A percentile compares a stretch with the other conserved stretches of the same genome.
Evolutionary conservation across 64 coral and sea anemone genomes (phyloP).

Genomic region (Stylophora pistillata): DNA sequence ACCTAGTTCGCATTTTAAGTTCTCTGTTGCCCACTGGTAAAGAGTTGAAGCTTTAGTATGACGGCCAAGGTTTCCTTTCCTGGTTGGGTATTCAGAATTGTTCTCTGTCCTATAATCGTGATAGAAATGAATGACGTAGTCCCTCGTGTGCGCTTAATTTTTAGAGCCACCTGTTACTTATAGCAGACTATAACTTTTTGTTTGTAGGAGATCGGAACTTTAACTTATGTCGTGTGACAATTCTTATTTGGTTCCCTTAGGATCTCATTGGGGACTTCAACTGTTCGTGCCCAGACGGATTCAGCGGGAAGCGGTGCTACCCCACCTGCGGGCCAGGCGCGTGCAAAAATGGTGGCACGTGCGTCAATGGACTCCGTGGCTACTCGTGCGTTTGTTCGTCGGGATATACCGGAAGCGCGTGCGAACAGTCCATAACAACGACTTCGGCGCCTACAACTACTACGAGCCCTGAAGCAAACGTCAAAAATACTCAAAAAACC

Average conservation of each 20-base stretch:
- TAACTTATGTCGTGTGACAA: not conserved
- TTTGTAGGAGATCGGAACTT: not conserved
- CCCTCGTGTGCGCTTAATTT: no score
- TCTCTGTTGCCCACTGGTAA: no score
- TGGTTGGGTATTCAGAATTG: no score
- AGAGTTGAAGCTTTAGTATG: no score
- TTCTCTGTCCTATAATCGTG: no score
- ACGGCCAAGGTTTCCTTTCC: no score
- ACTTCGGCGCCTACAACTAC: not conserved
- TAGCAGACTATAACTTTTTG: no score
- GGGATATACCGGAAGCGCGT: constrained; percentile 66
- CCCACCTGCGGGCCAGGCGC: constrained; percentile 54
- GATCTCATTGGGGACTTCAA: constrained; percentile 70
- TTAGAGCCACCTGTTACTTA: no score
- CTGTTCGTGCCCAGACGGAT: constrained; percentile 76
- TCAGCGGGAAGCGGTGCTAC: constrained; percentile 63
- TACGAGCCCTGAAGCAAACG: not conserved
- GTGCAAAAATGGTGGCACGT: constrained; percentile 80
- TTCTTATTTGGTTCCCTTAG: constrained; percentile 20
- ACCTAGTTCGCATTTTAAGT: no score
- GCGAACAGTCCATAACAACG: constrained; percentile 31
- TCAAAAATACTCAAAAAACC: not conserved
- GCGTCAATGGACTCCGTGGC: constrained; percentile 63
- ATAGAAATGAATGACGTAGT: no score
- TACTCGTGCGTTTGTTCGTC: constrained; percentile 65